Evolutionary conservation across 2,113 vertebrate genomes (phyloP), one percentile per base, ranked within the genome.

Genomic region (Otolemur garnettii): DNA sequence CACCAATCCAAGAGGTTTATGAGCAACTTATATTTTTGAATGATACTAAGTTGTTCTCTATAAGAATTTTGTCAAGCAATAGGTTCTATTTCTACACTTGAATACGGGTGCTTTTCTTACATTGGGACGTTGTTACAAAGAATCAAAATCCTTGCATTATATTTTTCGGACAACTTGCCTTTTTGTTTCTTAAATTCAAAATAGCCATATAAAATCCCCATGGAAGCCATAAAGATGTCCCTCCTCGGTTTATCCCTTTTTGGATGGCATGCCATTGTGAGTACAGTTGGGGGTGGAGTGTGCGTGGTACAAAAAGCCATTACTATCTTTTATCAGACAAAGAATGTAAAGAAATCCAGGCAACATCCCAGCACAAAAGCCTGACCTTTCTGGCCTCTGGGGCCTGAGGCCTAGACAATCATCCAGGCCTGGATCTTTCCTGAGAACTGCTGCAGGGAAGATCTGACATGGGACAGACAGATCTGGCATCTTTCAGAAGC

Each of bases 291-390:
- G 64, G 28, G 21, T 84, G 66, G 88, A 26, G 7, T 53, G 28
- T 74, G 45, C 19, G 57, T n/a, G 45, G 45, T 24, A 2, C 82
- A 90, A 98, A 98, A 96, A 94, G 95, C 5, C 45, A 98, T 98
- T 99, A 98, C 99, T 99, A 98, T 99, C 98, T 99, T 98, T 99
- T 98, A 98, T 91, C 93, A 98, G 98, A 99, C 98, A 99, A 99
- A 99, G 99, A 99, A 98, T 97, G 97, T 91, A 98, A 98, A 98
- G 98, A 98, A 98, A 98, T 96, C 96, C 96, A 98, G 98, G 98
- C 98, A 98, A 98, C 98, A 98, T 97, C 96, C 96, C 97, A 97
- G 96, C 96, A 99, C 98, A 99, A 98, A 98, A 99, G 98, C 98
- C 90, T 98, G 98, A 98, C 98, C 98, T 98, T 94, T 95, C 96